Evolutionary conservation across 1,140 invertebrate species (phyloP).

Genomic region (Episyrphus balteatus): DNA sequence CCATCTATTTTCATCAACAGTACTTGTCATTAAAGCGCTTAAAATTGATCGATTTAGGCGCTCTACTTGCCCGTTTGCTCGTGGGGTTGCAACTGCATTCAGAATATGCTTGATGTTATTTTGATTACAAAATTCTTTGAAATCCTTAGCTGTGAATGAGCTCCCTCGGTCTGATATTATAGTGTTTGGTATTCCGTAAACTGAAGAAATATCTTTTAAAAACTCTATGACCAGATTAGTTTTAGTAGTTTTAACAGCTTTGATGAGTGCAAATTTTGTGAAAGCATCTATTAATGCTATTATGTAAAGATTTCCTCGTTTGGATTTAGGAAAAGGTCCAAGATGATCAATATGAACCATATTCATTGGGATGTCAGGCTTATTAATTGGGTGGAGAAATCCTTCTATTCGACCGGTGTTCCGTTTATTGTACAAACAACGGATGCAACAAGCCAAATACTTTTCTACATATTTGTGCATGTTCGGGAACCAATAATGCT

Average conservation of each 20-base stretch:
- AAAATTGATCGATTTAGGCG: constrained; percentile 11
- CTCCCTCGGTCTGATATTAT: constrained; percentile 29
- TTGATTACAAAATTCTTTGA: constrained; percentile 15
- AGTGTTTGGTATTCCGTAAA: constrained; percentile 7
- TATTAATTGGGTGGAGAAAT: not conserved
- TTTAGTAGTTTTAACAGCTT: constrained; percentile 13
- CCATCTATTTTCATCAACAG: constrained; percentile 1
- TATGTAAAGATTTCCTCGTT: constrained; percentile 15
- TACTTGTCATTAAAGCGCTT: not conserved
- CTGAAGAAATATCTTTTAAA: constrained; percentile 1
- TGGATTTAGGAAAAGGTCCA: constrained; percentile 17
- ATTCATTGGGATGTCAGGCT: not conserved
- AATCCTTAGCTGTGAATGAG: constrained; percentile 19
- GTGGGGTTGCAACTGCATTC: constrained; percentile 22
- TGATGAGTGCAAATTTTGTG: constrained; percentile 15
- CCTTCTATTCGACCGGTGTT: constrained; percentile 6
- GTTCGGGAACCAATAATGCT: constrained; percentile 2
- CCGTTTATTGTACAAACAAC: constrained; percentile 8
- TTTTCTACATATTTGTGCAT: constrained; percentile 4
- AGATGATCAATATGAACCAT: constrained; percentile 15
- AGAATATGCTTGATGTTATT: constrained; percentile 17
- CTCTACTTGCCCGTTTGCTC: constrained; percentile 18
- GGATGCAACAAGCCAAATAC: constrained; percentile 5
- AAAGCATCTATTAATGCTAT: constrained; percentile 19
- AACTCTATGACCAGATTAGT: constrained; percentile 9